Base-by-base conservation (phyloP, 2,888 invertebrate species). In the Cantharis flavilabris region DNA sequence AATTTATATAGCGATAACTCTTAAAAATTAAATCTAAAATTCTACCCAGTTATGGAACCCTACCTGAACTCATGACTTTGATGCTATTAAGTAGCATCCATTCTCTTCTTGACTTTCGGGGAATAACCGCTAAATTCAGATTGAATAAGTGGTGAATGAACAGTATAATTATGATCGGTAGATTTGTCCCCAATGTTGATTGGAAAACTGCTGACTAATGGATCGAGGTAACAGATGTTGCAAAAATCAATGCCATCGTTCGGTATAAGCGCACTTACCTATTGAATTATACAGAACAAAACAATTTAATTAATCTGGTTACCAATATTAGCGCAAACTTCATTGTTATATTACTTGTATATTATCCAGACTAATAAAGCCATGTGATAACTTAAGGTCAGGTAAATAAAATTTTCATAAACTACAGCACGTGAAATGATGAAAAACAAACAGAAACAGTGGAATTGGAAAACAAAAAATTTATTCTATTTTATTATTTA, bases 1-100 rank as follows among this genome's bases (percentile, higher is more conserved):
- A 83, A 85, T 85, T 85, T 85, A 85, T 85, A 82, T 80, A 76
- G 73, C 81, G 79, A 72, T 67, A 67, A 67, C 65, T 67, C 65
- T 67, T 67, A 67, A 67, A 67, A 67, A 67, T 26, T 23, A 67
- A n/a, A 67, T 67, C 26, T n/a, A 26, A 67, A 26, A 23, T 67
- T 67, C 23, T 23, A 20, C 65, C 20, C 65, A n/a, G 13, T 23
- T 23, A 13, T 26, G 7, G 13, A 67, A 10, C 65, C n/a, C 49
- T n/a, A 49, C 49, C 49, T 49, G n/a, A 49, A 49, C 49, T n/a
- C 49, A n/a, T n/a, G 49, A 49, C 49, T 49, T n/a, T n/a, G 49
- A 7, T 33, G 10, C 10, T 49, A 49, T 49, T 13, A 49, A 49
- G 49, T n/a, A n/a, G 49, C 49, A 49, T n/a, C 49, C 9, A 49